phyloP scores from a whole-genome alignment of 2,113 vertebrate species.

The Tinamus guttatus region DNA sequence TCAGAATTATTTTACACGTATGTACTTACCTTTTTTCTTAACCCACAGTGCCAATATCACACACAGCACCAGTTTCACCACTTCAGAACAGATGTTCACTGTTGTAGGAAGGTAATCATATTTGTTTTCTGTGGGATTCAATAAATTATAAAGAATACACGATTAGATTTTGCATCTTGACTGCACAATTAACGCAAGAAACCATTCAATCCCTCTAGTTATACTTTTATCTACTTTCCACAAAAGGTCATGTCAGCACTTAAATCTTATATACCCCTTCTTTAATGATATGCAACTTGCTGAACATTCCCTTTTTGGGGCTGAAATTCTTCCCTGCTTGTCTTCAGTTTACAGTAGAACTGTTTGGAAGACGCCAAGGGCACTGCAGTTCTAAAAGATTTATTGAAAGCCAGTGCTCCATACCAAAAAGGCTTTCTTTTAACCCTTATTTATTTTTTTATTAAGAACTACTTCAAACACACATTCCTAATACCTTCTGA shows the following conservation, averaged over 20 bases:
- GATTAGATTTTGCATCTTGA: neutral
- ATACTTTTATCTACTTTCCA: neutral
- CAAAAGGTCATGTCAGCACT: neutral
- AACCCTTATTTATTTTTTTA: neutral
- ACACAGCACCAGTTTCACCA: constrained; percentile 90
- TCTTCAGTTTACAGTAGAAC: neutral
- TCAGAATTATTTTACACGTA: neutral
- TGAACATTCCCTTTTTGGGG: neutral
- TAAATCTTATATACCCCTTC: neutral
- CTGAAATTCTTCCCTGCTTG: neutral
- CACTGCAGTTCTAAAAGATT: neutral
- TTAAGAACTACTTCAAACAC: neutral
- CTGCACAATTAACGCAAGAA: neutral
- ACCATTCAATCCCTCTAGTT: neutral
- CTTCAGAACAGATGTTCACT: constrained; percentile 95
- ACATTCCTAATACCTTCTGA: neutral
- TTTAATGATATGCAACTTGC: neutral
- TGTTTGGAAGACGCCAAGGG: neutral
- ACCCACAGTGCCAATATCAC: constrained; percentile 86
- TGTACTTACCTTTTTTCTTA: constrained; percentile 85
- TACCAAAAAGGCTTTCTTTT: neutral
- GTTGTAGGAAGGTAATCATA: constrained; percentile 96
- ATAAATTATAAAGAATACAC: neutral
- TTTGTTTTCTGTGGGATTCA: constrained; percentile 86
- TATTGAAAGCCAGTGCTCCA: accelerated